A percentile compares a stretch with the other conserved stretches of the same genome.
Conservation (phyloP, 2,113 vertebrate species). For the Zosterops pallidus region DNA sequence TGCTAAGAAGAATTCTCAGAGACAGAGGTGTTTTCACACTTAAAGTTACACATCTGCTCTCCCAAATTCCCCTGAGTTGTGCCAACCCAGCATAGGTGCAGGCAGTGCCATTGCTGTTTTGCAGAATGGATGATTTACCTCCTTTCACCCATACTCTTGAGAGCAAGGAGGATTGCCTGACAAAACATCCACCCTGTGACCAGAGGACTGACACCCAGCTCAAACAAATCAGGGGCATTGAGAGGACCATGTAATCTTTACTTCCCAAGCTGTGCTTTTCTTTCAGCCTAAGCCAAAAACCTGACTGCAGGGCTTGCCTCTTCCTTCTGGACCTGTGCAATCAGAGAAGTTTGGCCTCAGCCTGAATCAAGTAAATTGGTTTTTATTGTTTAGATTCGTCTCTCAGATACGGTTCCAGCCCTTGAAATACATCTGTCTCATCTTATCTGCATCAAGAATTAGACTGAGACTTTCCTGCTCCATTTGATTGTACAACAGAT, state of each 20-base stretch:
- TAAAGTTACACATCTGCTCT: not conserved
- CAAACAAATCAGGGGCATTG: fast-evolving
- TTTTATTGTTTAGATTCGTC: not conserved
- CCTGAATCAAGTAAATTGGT: not conserved
- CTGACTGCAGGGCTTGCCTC: not conserved
- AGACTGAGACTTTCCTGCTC: not conserved
- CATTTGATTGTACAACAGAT: not conserved
- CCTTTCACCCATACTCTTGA: not conserved
- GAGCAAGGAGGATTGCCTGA: not conserved
- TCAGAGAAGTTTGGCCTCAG: not conserved
- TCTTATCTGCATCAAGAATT: not conserved
- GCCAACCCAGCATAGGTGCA: fast-evolving
- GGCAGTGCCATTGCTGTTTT: not conserved
- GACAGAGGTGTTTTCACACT: not conserved
- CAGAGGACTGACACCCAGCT: not conserved
- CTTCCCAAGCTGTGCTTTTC: not conserved
- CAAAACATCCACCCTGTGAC: not conserved
- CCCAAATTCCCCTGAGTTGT: not conserved
- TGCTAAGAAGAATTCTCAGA: not conserved
- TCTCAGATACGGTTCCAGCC: not conserved
- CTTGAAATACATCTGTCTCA: not conserved
- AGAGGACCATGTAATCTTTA: not conserved
- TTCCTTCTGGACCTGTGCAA: not conserved
- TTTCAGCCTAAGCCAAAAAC: not conserved
- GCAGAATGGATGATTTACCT: not conserved